Evolutionary conservation across 2,888 invertebrate species (phyloP), one percentile per base, ranked within the genome.

Genomic region (Apoderus coryli): DNA sequence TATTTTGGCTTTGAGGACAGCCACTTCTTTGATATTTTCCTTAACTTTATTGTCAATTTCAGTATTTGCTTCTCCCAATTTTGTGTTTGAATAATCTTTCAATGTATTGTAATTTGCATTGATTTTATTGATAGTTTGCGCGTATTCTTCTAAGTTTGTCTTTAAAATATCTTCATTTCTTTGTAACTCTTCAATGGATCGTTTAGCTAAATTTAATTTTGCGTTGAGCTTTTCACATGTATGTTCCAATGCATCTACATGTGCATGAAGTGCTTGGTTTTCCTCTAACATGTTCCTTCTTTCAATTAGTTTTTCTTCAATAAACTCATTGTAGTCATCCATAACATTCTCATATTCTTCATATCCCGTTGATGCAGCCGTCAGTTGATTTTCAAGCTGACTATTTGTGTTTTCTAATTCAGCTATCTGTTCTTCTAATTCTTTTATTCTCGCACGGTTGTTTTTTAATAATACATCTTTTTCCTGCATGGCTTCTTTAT

Each of bases 121-220:
- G 13, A 50, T 30, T 3, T 38, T 31, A 2, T 39, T 37, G 3
- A 51, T 32, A 4, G 44, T 37, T 14, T 45, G 32, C 33, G 47
- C 41, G 36, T 49, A 47, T 25, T 48, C 43, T 10, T 36, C 32
- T 4, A 55, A 36, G 35, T 54, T 46, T 13, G 41, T 35, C 29
- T 46, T 40, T 19, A 56, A 37, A 2, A 44, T 27, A 3, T 42
- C 40, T 31, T 57, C 52, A 36, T 56, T 53, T 13, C 42, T 35
- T 38, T 50, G 47, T 25, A 50, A 49, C 2, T 47, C 49, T 16
- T 40, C 32, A 10, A 57, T 44, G 4, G 52, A 41, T 3, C 34
- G 27, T 39, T 52, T 54, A 1, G 53, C 44, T 23, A 45, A 43
- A 31, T 50, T 48, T 34, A 48, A 54, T 34, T 54, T 54, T 10